These are phyloP conservation scores for Nestor notabilis DNA, from an alignment of 2,113 vertebrate genomes.

Conservation along the genomic window DNA sequence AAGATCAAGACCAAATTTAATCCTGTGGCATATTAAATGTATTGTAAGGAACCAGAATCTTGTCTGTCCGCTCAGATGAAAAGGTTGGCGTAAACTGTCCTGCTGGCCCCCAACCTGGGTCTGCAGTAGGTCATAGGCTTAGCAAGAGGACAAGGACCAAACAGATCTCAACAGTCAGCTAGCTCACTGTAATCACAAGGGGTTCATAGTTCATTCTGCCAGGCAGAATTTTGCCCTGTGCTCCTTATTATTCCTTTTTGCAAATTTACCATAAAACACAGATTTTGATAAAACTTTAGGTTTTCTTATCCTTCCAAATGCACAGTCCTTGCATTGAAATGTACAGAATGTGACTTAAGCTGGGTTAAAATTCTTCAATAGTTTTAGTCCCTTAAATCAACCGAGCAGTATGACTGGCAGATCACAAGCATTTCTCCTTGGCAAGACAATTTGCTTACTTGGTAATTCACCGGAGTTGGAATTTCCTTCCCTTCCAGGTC, in stretches of 20 bases:
- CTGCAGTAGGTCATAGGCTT: background rate
- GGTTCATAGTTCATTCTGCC: background rate
- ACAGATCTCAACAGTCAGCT: background rate
- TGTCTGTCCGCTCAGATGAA: background rate
- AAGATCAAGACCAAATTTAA: background rate
- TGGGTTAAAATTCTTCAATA: background rate
- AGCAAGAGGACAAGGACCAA: background rate
- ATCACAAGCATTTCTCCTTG: background rate
- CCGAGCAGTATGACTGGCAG: background rate
- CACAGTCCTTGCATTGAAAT: background rate
- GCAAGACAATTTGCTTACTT: background rate
- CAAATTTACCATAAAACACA: background rate
- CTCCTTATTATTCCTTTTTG: background rate
- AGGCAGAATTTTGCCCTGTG: background rate
- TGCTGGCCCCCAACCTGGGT: background rate
- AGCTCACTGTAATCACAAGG: background rate
- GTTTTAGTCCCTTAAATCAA: background rate
- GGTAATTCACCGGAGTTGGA: background rate
- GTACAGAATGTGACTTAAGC: background rate
- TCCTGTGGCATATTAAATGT: background rate
- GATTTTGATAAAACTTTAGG: background rate
- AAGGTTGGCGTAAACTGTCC: background rate
- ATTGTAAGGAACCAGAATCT: background rate
- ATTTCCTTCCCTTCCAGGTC: conserved; percentile 22
- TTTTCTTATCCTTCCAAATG: background rate